Conservation (phyloP, 2,888 invertebrate species). For the Linnaemya vulpina region DNA sequence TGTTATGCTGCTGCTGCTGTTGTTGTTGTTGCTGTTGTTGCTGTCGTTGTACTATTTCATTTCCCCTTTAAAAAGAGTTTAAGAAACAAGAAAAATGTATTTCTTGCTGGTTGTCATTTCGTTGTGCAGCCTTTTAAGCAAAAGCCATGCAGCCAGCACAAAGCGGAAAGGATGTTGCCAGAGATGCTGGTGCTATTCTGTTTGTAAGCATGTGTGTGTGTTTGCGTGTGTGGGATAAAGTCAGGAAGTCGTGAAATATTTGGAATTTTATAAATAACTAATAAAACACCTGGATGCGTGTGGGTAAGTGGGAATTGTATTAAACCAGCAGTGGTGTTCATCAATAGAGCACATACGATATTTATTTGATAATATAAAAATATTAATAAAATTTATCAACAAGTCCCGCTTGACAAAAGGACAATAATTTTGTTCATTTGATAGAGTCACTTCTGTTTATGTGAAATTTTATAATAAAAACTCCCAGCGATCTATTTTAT, state of each 20-base stretch:
- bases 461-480: too few species aligned
- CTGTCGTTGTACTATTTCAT: slow-evolving; percentile 10
- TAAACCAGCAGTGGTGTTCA: neutral
- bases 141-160: slow-evolving; percentile 12
- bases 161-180: slow-evolving; percentile 57
- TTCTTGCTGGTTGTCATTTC: slow-evolving; percentile 17
- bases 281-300: slow-evolving; percentile 57
- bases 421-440: neutral
- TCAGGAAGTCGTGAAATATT: slow-evolving; percentile 64
- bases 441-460: too few species aligned
- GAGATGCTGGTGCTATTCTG: slow-evolving; percentile 23
- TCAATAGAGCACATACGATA: neutral
- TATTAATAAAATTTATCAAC: too few species aligned
- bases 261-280: slow-evolving; percentile 46
- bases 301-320: neutral
- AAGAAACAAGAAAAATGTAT: slow-evolving; percentile 15
- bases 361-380: neutral
- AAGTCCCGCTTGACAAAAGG: neutral
- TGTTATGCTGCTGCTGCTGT: neutral
- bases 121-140: slow-evolving; percentile 10
- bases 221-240: slow-evolving; percentile 51
- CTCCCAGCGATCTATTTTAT: neutral
- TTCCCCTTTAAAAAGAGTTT: slow-evolving; percentile 48
- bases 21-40: too few species aligned
- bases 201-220: too few species aligned